phyloP scores from a whole-genome alignment of 2,113 vertebrate genomes.

The Andinoacara biseriatus region DNA sequence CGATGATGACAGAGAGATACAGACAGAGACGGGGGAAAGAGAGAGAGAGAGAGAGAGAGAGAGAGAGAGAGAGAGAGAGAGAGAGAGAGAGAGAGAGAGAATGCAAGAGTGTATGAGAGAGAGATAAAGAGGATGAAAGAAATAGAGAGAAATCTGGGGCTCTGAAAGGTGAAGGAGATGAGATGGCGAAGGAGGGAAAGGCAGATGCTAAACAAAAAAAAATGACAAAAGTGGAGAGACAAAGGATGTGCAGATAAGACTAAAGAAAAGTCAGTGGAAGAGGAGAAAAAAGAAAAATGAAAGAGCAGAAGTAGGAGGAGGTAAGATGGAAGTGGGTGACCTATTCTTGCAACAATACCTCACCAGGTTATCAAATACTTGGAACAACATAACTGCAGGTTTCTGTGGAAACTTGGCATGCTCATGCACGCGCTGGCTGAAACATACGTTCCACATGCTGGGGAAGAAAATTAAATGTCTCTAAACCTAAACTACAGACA shows the following conservation, averaged over 20 bases:
- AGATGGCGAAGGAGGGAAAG: constrained; percentile 58
- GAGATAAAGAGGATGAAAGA: constrained; percentile 14
- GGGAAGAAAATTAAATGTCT: constrained; percentile 60
- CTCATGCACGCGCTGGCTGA: constrained; percentile 11
- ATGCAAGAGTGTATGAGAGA: constrained; percentile 1
- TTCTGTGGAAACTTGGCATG: constrained; percentile 65
- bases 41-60: too few relatives aligned
- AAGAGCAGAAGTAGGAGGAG: constrained; percentile 15
- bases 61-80: too few relatives aligned
- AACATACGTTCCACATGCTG: constrained; percentile 56
- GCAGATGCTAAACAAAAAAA: constrained; percentile 39
- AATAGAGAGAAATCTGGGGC: neutral
- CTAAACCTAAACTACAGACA: constrained; percentile 28
- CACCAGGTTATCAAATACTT: constrained; percentile 58
- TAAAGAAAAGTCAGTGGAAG: constrained; percentile 4
- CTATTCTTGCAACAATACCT: constrained; percentile 60
- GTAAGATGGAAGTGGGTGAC: constrained; percentile 38
- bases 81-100: too few relatives aligned
- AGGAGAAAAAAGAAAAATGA: constrained; percentile 23
- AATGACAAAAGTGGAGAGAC: constrained; percentile 24
- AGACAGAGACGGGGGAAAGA: constrained; percentile 37
- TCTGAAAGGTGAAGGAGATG: constrained; percentile 46
- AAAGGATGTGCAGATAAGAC: constrained; percentile 23
- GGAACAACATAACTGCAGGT: constrained; percentile 53
- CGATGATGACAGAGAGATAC: constrained; percentile 73